Base-by-base conservation (phyloP, 2,797 vertebrate genomes). In the Chaunax sp. region DNA sequence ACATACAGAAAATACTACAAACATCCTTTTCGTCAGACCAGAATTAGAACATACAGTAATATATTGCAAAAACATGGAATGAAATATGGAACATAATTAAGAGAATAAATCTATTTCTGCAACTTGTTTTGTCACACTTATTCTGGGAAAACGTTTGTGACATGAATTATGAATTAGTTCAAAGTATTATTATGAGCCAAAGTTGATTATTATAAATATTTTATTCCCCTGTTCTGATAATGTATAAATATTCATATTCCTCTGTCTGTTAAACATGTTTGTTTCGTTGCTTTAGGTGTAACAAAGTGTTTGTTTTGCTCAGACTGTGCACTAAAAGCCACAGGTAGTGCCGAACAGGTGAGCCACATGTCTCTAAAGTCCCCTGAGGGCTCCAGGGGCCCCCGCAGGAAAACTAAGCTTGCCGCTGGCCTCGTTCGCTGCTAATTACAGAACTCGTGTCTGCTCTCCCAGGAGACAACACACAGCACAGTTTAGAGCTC, bases 391-490 rank as follows among this genome's bases (percentile, higher is more conserved):
- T 55, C 18, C 16, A 0, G 53, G 47, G 60, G 33, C 58, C 38
- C 78, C 64, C 57, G 5, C 25, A n/a, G 83, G 78, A 75, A 45
- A 67, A 50, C 71, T 73, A 7, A 44, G 79, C 70, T 68, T 73
- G 79, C 74, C 25, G 49, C 78, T 75, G 75, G 78, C 76, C 81
- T 75, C 72, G 14, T 80, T 85, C 80, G 61, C 50, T 74, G 77
- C 90, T 92, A 90, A 92, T 92, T 89, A 90, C 89, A 84, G 77
- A 77, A 23, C 83, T 89, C 75, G 56, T 82, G 71, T 85, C 80
- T 49, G 49, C 62, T 62, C 61, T 85, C 88, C 81, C 84, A 20
- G 0, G 84, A 80, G 90, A 90, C 75, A 84, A 74, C 73, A 66
- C 64, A 40, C 79, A 2, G 64, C 67, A n/a, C 78, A 47, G 78